Percentiles rank a stretch among this genome's conserved stretches.
These are phyloP conservation scores for Panopea generosa DNA, from an alignment of 2,888 invertebrate genomes.

Conservation along the genomic window DNA sequence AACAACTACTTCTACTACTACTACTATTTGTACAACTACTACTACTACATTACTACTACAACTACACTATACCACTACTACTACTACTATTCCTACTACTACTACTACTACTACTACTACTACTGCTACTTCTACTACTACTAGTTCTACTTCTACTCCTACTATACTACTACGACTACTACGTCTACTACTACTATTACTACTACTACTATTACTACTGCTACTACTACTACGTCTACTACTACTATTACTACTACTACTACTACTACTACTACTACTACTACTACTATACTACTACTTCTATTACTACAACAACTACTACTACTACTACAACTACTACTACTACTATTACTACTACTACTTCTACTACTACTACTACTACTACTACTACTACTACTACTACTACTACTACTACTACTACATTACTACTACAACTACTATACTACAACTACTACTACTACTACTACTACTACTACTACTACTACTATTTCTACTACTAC, in stretches of 20 bases:
- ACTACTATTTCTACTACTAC: slow-evolving; percentile 1
- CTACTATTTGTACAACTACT: not conserved
- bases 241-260: slow-evolving; percentile 5
- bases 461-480: slow-evolving; percentile 1
- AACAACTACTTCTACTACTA: not conserved
- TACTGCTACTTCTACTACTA: slow-evolving; percentile 7
- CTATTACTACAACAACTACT: slow-evolving; percentile 7
- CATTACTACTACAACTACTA: not conserved
- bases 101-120: slow-evolving; percentile 8
- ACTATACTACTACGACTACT: too few species aligned
- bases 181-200: not conserved
- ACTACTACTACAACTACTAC: slow-evolving; percentile 9
- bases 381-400: slow-evolving; percentile 2
- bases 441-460: slow-evolving; percentile 7
- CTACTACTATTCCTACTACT: not conserved
- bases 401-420: not conserved
- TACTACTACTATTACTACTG: slow-evolving; percentile 7
- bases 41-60: not conserved
- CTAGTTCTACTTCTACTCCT: not conserved
- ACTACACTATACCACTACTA: slow-evolving; percentile 10
- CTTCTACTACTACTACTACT: slow-evolving; percentile 2
- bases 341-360: slow-evolving; percentile 6
- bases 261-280: slow-evolving; percentile 11
- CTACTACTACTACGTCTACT: slow-evolving; percentile 2
- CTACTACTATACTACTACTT: slow-evolving; percentile 7